These are phyloP conservation scores for Pterobdella sp. DNA, from an alignment of 2,888 invertebrate genomes.

Conservation along the genomic window DNA sequence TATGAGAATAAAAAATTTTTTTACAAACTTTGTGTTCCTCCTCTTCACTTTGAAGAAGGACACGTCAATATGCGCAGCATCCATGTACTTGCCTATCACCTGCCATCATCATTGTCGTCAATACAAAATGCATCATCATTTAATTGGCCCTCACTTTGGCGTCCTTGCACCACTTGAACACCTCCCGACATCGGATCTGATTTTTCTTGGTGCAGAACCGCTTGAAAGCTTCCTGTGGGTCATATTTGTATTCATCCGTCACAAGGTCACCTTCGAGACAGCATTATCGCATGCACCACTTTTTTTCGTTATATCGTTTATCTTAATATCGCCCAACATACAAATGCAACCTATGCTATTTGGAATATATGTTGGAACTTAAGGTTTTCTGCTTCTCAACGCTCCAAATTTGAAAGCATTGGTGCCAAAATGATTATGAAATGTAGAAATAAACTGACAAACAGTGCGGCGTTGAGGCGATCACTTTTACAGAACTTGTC, in stretches of 20 bases:
- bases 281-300: no score
- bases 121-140: neutral
- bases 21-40: conserved; percentile 11
- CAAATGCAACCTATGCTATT: no score
- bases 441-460: no score
- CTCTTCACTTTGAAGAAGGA: conserved; percentile 26
- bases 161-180: conserved; percentile 2
- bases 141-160: neutral
- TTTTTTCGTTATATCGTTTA: no score
- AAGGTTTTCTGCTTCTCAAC: no score
- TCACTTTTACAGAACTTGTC: no score
- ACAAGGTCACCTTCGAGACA: neutral
- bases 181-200: neutral
- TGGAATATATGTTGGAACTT: no score
- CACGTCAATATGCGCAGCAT: conserved; percentile 23
- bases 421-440: no score
- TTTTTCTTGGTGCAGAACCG: conserved; percentile 6
- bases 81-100: conserved; percentile 22
- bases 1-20: neutral
- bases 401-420: no score
- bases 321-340: no score
- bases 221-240: conserved; percentile 10
- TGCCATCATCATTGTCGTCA: neutral
- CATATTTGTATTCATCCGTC: neutral
- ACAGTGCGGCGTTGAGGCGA: no score